Evolutionary conservation across 2,113 vertebrate genomes (phyloP), one percentile per base, ranked within the genome.

Genomic region (Caracal caracal): DNA sequence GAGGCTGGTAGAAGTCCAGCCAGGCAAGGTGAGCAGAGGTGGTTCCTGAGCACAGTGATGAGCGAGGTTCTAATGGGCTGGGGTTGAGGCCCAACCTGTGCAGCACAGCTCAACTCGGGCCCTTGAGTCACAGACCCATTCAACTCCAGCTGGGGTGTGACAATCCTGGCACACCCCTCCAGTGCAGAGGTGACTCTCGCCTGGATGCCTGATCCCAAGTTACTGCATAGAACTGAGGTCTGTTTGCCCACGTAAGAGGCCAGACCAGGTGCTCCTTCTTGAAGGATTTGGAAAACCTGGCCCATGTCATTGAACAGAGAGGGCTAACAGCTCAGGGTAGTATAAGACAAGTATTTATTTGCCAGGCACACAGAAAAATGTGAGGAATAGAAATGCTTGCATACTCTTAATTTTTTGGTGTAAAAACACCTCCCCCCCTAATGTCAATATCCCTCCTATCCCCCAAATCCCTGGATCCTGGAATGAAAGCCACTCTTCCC

Each of bases 311-410:
- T 49, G 24, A 96, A 95, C 94, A 96, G 96, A 43, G 93, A 96
- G 40, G 19, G 97, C 68, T 75, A 16, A 79, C 73, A 92, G 90
- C 96, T 97, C 95, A 70, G 26, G 2, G 71, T 92, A 33, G 40
- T 35, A 61, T 81, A 87, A 95, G 0, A 43, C 84, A 86, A 98
- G 87, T 63, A 53, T 96, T 97, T 93, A 61, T 95, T 96, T 68
- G 80, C 94, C 96, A 98, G 96, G 82, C 97, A 97, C 97, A 97
- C 49, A 94, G 90, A 68, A 70, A 84, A 97, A 92, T 79, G 88
- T n/a, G 40, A 98, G 88, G 90, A 98, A 95, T 33, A 33, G 95
- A 97, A 98, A 97, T 19, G 87, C 63, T 94, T 95, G 83, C 96
- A 61, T 76, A 51, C 43, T 95, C 78, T 86, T 88, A n/a, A 82